Evolutionary conservation across 2,113 vertebrate genomes (phyloP).

Genomic region (Callipepla squamata): DNA sequence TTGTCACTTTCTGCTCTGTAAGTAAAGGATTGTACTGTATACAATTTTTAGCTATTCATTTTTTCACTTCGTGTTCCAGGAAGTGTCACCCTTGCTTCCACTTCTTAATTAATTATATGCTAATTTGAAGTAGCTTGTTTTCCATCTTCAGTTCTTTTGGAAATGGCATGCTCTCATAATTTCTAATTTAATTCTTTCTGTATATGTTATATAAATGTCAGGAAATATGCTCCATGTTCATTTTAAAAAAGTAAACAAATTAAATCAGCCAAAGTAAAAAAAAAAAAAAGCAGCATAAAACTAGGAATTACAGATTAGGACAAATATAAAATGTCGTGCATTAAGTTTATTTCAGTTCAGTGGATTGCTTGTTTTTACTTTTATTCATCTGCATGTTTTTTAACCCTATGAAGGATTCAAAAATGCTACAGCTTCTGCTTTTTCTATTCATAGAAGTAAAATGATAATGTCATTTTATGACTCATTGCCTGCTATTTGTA

Average conservation of each 20-base stretch:
- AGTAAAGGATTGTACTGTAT: background rate
- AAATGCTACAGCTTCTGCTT: background rate
- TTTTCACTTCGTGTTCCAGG: background rate
- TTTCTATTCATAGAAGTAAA: background rate
- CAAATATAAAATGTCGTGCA: background rate
- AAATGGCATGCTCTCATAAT: background rate
- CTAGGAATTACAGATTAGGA: rapidly evolving
- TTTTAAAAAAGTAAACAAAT: slow-evolving; percentile 12
- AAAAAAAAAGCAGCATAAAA: background rate
- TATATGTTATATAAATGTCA: background rate
- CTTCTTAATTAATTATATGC: background rate
- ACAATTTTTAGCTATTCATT: background rate
- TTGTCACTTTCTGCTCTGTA: background rate
- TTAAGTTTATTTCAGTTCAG: background rate
- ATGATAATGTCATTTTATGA: background rate
- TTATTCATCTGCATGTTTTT: background rate
- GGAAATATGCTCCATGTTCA: background rate
- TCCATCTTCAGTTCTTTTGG: background rate
- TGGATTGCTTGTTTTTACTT: background rate
- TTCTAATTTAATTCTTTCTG: slow-evolving; percentile 7
- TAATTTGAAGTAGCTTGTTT: background rate
- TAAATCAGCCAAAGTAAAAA: background rate
- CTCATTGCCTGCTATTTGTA: background rate
- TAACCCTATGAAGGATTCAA: background rate
- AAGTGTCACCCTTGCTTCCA: background rate